Percentiles rank a stretch among this genome's conserved stretches.
phyloP scores from a whole-genome alignment of 2,888 invertebrate genomes.

The Dolomedes plantarius region DNA sequence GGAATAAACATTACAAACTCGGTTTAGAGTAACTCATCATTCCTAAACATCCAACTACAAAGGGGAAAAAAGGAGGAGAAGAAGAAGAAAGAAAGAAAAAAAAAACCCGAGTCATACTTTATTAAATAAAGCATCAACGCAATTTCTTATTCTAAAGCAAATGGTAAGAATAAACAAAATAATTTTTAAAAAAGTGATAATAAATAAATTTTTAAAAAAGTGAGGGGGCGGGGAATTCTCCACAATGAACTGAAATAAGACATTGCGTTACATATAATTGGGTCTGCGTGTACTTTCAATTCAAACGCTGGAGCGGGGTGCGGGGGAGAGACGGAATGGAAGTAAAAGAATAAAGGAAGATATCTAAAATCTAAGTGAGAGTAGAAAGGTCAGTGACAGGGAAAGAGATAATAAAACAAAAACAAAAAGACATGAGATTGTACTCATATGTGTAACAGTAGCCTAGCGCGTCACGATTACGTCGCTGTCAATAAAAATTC shows the following conservation, averaged over 20 bases:
- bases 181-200: too few relatives aligned
- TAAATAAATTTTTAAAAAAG: too few relatives aligned
- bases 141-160: too few relatives aligned
- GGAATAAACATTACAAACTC: too few relatives aligned
- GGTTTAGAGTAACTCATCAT: too few relatives aligned
- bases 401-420: not conserved
- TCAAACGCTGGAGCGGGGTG: not conserved
- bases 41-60: too few relatives aligned
- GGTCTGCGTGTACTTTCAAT: not conserved
- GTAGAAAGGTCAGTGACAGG: constrained; percentile 15
- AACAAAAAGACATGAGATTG: not conserved
- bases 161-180: too few relatives aligned
- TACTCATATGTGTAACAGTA: constrained; percentile 15
- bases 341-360: not conserved
- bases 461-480: constrained; percentile 4
- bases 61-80: too few relatives aligned
- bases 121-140: too few relatives aligned
- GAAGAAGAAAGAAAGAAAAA: too few relatives aligned
- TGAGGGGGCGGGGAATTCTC: not conserved
- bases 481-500: not conserved
- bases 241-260: not conserved
- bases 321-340: not conserved
- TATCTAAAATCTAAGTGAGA: too few relatives aligned
- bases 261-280: not conserved
- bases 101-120: too few relatives aligned